Conservation (phyloP, 2,113 vertebrate genomes). For the Oryzias curvinotus region DNA sequence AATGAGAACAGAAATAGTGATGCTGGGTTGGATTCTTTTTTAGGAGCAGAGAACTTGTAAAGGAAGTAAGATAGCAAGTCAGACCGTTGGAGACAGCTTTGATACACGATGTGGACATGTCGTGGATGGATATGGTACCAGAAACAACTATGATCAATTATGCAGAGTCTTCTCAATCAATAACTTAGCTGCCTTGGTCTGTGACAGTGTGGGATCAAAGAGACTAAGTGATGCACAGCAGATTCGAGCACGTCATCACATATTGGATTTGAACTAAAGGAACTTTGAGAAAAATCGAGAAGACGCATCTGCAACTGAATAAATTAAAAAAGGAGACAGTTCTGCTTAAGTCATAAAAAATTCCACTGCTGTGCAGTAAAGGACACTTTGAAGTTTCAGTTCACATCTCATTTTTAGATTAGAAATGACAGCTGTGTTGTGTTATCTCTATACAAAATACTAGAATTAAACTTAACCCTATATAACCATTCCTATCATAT, state of each 20-base stretch:
- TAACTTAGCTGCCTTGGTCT: slow-evolving; percentile 35
- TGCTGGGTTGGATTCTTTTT: neutral
- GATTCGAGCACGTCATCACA: slow-evolving; percentile 1
- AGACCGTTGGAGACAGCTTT: slow-evolving; percentile 6
- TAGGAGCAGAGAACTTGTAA: neutral
- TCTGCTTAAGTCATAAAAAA: no score
- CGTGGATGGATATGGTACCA: slow-evolving; percentile 9
- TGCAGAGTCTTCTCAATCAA: slow-evolving; percentile 41
- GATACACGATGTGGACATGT: neutral
- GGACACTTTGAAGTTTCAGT: no score
- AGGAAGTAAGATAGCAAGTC: neutral
- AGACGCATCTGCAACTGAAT: no score
- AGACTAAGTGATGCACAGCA: slow-evolving; percentile 28
- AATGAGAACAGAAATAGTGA: neutral
- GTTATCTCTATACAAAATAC: no score
- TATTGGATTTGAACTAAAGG: neutral
- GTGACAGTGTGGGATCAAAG: slow-evolving; percentile 12
- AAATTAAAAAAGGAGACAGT: no score
- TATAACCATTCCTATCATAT: no score
- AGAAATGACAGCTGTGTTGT: no score
- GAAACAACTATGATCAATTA: slow-evolving; percentile 48
- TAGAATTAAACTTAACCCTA: no score
- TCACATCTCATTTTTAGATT: no score
- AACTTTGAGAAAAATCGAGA: neutral
- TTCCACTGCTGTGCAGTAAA: no score